Base-by-base conservation (phyloP, 1,140 invertebrate species). In the Drosophila bipectinata region DNA sequence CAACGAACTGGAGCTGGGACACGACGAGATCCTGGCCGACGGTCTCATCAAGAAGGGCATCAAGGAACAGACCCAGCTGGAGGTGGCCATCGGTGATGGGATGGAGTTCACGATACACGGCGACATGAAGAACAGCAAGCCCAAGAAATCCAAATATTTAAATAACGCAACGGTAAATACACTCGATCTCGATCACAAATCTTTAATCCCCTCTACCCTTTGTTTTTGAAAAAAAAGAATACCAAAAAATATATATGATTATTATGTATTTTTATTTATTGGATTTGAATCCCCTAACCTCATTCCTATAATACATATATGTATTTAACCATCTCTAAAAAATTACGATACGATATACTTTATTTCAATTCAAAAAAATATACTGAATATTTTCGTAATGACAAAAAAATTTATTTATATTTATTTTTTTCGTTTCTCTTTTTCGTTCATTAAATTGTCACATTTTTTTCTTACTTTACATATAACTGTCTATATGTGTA, bases 21-120 rank as follows among this genome's bases (percentile, higher is more conserved):
- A 93, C 47, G 96, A 97, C 92, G 95, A 96, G 88, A 95, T 96
- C 77, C 93, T 97, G 64, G 96, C 95, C 54, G 97, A 98, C 92
- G 96, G 96, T 28, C 95, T 97, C 64, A 94, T 97, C 63, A 96
- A 96, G 92, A 94, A 96, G 89, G 96, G 97, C 78, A 97, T 97
- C 91, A 98, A 97, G 92, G 95, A 95, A 74, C 96, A 97, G 93
- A 96, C 97, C 68, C 96, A 97, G 92, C 94, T 97, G 55, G 97
- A 98, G 93, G 96, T 98, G 68, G 96, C 96, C 28, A 97, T 97
- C 77, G 96, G 96, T 7, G 97, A 97, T 91, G 97, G 96, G 47
- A 97, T 97, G 95, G 96, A 98, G 92, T 97, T 97, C 85, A 97
- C 96, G 3, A 97, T 97, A 93, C 96, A 97, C 92, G 96, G 95